These are phyloP conservation scores for Drosophila erecta DNA, from an alignment of 1,140 invertebrate species.

Conservation along the genomic window DNA sequence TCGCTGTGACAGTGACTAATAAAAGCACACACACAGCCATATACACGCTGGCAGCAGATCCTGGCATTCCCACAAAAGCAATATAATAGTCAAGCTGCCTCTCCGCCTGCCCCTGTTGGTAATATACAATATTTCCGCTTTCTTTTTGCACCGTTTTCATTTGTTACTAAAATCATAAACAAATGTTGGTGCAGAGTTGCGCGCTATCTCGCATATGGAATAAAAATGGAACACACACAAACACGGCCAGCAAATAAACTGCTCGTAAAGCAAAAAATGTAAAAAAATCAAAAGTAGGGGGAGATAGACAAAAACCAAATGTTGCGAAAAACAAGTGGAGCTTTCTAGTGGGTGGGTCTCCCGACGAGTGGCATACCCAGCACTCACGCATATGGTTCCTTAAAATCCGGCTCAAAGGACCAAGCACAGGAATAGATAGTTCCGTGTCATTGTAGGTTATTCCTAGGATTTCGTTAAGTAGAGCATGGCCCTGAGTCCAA, in stretches of 20 bases:
- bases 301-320: constrained; percentile 4
- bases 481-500: neutral
- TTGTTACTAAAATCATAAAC: constrained; percentile 73
- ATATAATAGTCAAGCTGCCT: constrained; percentile 75
- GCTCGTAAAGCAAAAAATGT: constrained; percentile 75
- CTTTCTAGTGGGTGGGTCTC: neutral
- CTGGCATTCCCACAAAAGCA: constrained; percentile 57
- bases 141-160: constrained; percentile 78
- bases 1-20: constrained; percentile 72
- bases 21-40: constrained; percentile 51
- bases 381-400: neutral
- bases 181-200: constrained; percentile 54
- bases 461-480: neutral
- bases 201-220: constrained; percentile 47
- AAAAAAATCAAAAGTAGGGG: constrained; percentile 47
- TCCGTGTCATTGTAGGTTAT: too few relatives aligned
- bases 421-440: neutral
- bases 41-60: neutral
- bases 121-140: constrained; percentile 75
- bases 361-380: constrained; percentile 3
- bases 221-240: constrained; percentile 21
- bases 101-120: constrained; percentile 10
- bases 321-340: constrained; percentile 31
- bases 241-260: constrained; percentile 67
- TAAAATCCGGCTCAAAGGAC: neutral